A percentile compares a stretch with the other conserved stretches of the same genome.
Evolutionary conservation across 2,113 vertebrate species (phyloP).

Genomic region (Dendrocopos noguchii): DNA sequence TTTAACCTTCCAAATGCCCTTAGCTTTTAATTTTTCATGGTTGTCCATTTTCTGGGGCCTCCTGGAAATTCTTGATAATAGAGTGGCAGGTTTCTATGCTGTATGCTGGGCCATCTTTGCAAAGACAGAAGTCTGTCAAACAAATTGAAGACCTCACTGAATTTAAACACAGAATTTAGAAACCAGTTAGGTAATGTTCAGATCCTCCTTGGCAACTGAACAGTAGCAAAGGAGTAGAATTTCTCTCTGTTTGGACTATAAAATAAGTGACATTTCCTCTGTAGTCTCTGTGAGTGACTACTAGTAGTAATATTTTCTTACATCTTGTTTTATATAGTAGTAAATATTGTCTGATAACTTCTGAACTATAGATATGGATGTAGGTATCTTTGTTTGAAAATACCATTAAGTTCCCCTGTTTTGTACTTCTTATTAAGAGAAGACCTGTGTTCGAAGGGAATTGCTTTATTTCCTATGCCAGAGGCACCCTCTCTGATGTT

Average conservation of each 20-base stretch:
- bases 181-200: neutral
- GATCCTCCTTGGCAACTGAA: neutral
- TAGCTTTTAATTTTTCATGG: neutral
- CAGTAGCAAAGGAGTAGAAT: neutral
- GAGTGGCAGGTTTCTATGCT: neutral
- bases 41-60: neutral
- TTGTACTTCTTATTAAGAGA: neutral
- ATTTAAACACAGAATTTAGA: neutral
- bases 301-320: neutral
- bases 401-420: neutral
- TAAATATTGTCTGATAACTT: neutral
- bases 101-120: neutral
- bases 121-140: neutral
- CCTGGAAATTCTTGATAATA: neutral
- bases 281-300: neutral
- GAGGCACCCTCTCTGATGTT: neutral
- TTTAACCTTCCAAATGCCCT: slow-evolving; percentile 4
- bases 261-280: neutral
- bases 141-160: neutral
- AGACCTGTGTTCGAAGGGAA: neutral
- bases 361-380: neutral
- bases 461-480: slow-evolving; percentile 22
- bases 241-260: neutral
- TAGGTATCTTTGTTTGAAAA: neutral
- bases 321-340: neutral